Evolutionary conservation across 2,888 invertebrate species (phyloP), one percentile per base, ranked within the genome.

Genomic region (Mayetiola destructor): DNA sequence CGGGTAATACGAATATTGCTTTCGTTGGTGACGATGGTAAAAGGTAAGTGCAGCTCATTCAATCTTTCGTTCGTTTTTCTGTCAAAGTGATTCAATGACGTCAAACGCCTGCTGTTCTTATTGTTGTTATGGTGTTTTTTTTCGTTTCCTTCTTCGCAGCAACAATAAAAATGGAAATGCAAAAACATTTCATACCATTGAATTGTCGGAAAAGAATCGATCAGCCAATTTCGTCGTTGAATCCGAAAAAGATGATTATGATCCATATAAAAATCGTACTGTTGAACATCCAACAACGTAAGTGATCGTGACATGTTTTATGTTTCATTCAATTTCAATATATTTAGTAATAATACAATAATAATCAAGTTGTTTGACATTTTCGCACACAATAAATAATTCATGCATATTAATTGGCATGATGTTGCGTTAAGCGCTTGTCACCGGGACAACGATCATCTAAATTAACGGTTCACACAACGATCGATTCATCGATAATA

Each of bases 201-300:
- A 48, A 27, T n/a, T 48, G 27, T 27, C 27, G 5, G 48, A 48
- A 27, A 48, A 48, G 27, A 27, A 27, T 48, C 48, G 48, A 16
- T 23, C 42, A 40, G 21, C 42, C 6, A 42, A n/a, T 23, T n/a
- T n/a, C n/a, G 27, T 48, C 16, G n/a, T 14, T 23, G 8, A 48
- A 4, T 48, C 48, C 2, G 48, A 48, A 9, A 48, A 48, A 48
- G 48, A 48, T 8, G 68, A 70, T 3, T 86, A 81, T 64, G 82
- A 85, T 69, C 86, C 86, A 1, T 85, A 84, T 65, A 66, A 76
- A 6, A 78, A 85, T 66, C 76, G 86, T 55, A 77, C 78, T 61
- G 75, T 81, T n/a, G 77, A 77, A 55, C 80, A 80, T 68, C 84
- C 85, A 0, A 86, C 85, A 23, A 79, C 84, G 85, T 86, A 72